Evolutionary conservation across 2,113 vertebrate species (phyloP).

Genomic region (Bombycilla garrulus): DNA sequence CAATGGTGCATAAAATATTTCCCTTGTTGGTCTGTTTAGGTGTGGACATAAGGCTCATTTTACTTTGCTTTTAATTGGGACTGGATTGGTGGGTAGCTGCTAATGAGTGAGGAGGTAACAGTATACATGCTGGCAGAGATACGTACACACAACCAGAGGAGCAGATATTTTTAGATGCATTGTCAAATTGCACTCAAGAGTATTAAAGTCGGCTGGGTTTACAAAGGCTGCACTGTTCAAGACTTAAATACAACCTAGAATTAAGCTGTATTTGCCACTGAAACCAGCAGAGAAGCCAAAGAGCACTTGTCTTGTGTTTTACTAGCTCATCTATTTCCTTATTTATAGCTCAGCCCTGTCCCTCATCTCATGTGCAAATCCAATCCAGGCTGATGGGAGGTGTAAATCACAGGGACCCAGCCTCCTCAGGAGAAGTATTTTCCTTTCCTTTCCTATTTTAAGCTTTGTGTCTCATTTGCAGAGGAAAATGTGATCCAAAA

Average conservation of each 20-base stretch:
- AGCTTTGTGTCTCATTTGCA: background rate
- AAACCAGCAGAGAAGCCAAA: background rate
- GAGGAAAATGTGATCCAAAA: background rate
- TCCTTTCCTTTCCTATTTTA: slow-evolving; percentile 47
- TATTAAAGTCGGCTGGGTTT: background rate
- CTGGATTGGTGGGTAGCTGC: background rate
- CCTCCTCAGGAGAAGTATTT: background rate
- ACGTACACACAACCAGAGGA: background rate
- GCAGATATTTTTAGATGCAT: slow-evolving; percentile 20
- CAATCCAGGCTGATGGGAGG: background rate
- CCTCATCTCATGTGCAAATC: background rate
- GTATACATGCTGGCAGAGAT: background rate
- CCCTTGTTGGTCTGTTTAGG: background rate
- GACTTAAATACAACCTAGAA: background rate
- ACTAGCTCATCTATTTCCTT: slow-evolving; percentile 27
- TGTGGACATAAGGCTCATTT: background rate
- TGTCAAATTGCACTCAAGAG: slow-evolving; percentile 17
- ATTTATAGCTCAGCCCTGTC: slow-evolving; percentile 31
- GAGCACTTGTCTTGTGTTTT: background rate
- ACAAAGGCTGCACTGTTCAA: background rate
- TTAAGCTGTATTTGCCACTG: slow-evolving; percentile 1
- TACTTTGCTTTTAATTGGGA: background rate
- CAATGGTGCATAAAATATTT: background rate
- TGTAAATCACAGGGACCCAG: slow-evolving; percentile 30
- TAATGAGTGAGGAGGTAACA: background rate